Base-by-base conservation (phyloP, 2,888 invertebrate genomes). In the Pollenia angustigena region DNA sequence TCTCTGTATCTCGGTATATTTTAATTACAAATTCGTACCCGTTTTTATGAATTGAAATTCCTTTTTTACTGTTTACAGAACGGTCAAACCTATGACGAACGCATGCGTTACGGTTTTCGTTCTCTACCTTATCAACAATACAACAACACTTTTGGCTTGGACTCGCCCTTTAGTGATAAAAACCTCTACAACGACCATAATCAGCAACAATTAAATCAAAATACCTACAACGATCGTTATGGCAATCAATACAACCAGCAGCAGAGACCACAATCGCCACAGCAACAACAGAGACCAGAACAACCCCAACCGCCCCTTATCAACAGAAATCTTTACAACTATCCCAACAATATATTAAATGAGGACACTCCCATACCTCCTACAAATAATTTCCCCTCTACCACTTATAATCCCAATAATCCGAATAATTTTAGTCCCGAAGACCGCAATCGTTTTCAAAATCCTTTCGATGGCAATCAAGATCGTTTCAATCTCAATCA, bases 11-110 rank as follows among this genome's bases (percentile, higher is more conserved):
- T 18, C 18, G 1, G 18, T 18, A 14, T 10, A 3, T 50, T 16
- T 32, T 16, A 71, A 14, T 10, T 10, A 18, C 56, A 18, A 46
- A 16, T 58, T 48, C 40, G 3, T n/a, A 69, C 12, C 16, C 16
- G 10, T 79, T 52, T 16, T 23, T 16, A 14, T 32, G 54, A 9
- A 44, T 18, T 18, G 7, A 50, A 50, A 0, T 64, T 12, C 32
- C 23, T 12, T 62, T 56, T 32, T 12, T 18, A 1, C 82, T 80
- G 76, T 66, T 89, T 89, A 4, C 69, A 93, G 93, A 91, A 92
- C 68, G 92, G 93, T 12, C 92, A 92, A 88, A 91, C 91, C 10
- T 91, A 91, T 88, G 92, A 92, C 48, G 92, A 93, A 80, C 92
- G 92, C 18, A 90, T 90, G 90, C 90, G 92, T 46, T 88, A 91